Base-by-base conservation (phyloP, 2,113 vertebrate species). In the Lophius piscatorius region DNA sequence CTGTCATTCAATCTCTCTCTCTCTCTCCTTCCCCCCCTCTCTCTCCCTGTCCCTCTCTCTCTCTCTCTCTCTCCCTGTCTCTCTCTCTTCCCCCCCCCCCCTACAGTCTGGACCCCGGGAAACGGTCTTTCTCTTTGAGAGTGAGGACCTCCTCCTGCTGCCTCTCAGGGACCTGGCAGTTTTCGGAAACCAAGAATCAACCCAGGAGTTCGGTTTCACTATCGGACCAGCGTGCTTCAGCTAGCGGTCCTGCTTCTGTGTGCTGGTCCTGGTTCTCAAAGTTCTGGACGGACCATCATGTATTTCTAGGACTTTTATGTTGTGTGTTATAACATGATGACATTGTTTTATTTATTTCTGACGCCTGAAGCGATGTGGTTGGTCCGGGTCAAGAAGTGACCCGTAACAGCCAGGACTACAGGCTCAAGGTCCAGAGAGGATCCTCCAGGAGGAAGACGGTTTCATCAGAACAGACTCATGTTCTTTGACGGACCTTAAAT, bases 211-310 rank as follows among this genome's bases (percentile, higher is more conserved):
- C 48, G 91, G 92, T 23, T 94, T 95, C 87, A 91, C 89, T n/a
- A 48, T 94, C 0, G 94, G 93, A 42, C 91, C 90, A 1, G 92
- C 90, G 28, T 94, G 93, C 80, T 95, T 94, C 83, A 92, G 91
- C 82, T 95, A 91, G 88, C 36, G 20, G 0, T 0, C 10, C 17
- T 46, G 8, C n/a, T 20, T 34, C 11, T 31, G 11, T 31, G 40
- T 21, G 40, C 16, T 36, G 8, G 31, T 36, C 39, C 31, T 9
- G 9, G 18, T 14, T 22, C 9, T 18, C 12, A 36, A 5, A 28
- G 2, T 17, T 35, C 29, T 28, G 18, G 20, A 34, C 39, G 45
- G 22, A 17, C 35, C 40, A 22, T 22, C 34, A 18, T 28, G 7
- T 11, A 1, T 26, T 16, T 42, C 36, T 24, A 12, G 31, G 21